Evolutionary conservation across 2,797 vertebrate species (phyloP).

Genomic region (Lerista edwardsae): DNA sequence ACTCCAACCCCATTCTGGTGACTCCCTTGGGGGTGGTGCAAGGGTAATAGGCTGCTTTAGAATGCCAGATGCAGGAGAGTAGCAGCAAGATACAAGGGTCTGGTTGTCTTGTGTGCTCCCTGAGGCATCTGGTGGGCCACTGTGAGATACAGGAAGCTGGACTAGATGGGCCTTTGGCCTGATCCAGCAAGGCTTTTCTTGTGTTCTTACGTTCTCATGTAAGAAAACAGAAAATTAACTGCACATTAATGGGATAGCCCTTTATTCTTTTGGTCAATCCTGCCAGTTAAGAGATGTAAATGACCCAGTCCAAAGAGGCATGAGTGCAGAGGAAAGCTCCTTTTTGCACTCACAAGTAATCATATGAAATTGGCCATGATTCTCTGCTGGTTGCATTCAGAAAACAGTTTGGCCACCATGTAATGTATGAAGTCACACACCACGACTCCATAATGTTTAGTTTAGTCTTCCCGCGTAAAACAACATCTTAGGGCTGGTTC

Average conservation of each 20-base stretch:
- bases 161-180: no score
- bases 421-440: background rate
- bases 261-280: background rate
- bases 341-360: background rate
- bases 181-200: no score
- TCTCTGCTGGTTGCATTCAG: background rate
- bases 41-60: no score
- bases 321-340: background rate
- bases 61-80: no score
- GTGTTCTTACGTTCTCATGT: no score
- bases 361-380: background rate
- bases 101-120: no score
- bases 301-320: background rate
- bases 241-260: background rate
- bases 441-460: background rate
- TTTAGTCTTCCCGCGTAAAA: background rate
- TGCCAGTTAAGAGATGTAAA: background rate
- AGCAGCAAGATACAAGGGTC: no score
- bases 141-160: no score
- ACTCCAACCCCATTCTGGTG: no score
- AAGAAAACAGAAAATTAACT: background rate
- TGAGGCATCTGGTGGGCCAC: no score
- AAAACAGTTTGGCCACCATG: background rate
- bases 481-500: background rate
- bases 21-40: no score